Conservation (phyloP, 2,113 vertebrate species). For the Potamarius usumacintae region DNA sequence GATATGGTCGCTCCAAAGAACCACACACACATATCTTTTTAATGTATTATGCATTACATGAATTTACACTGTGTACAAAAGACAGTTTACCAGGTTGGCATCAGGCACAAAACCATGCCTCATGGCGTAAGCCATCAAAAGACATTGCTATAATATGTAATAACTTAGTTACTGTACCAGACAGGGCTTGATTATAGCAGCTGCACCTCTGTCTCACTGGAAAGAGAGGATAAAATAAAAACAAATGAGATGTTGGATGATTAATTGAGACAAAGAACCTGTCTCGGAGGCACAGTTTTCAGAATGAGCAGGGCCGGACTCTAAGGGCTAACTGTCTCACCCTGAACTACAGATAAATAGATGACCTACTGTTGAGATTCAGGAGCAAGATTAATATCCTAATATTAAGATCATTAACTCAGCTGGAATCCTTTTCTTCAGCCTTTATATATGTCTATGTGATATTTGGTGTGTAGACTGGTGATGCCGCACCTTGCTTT, state of each 20-base stretch:
- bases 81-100: constrained; percentile 58
- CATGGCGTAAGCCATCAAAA: constrained; percentile 48
- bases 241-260: constrained; percentile 30
- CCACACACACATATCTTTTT: constrained; percentile 61
- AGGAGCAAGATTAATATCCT: constrained; percentile 20
- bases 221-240: constrained; percentile 47
- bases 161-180: constrained; percentile 76
- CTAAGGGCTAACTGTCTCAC: constrained; percentile 7
- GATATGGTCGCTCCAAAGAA: constrained; percentile 65
- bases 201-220: constrained; percentile 62
- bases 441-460: not conserved
- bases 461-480: not conserved
- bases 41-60: constrained; percentile 65
- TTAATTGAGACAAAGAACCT: constrained; percentile 23
- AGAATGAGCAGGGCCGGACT: not conserved
- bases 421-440: not conserved
- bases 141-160: constrained; percentile 62
- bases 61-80: constrained; percentile 64
- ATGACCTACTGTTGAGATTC: constrained; percentile 6
- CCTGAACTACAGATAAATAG: not conserved
- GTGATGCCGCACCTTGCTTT: not conserved
- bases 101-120: constrained; percentile 54
- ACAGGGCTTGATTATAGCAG: constrained; percentile 67
- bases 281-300: constrained; percentile 24
- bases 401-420: not conserved